These are phyloP conservation scores for Silurus meridionalis DNA, from an alignment of 2,113 vertebrate species.

Conservation along the genomic window DNA sequence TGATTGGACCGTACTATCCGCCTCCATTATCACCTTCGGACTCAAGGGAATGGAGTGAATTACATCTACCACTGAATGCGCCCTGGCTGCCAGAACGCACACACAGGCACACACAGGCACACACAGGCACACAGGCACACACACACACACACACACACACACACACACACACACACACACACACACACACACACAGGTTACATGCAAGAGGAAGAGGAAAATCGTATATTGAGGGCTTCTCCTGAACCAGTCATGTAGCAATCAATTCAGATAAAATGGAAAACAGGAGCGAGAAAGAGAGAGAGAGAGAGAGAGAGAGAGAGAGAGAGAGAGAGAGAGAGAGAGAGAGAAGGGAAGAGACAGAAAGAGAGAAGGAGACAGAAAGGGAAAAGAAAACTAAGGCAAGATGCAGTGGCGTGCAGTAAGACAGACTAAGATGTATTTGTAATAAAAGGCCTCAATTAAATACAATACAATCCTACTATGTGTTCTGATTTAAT, in stretches of 20 bases:
- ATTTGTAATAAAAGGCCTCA: background rate
- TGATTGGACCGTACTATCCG: constrained; percentile 50
- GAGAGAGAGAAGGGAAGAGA: background rate
- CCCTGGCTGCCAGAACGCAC: constrained; percentile 23
- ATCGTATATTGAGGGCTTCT: constrained; percentile 30
- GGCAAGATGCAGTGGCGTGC: background rate
- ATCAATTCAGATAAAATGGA: constrained; percentile 50
- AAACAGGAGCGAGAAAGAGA: background rate
- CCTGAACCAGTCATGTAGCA: constrained; percentile 44
- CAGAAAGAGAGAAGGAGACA: background rate
- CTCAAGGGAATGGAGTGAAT: constrained; percentile 50
- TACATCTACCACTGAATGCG: constrained; percentile 50
- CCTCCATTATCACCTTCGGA: constrained; percentile 54
- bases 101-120: background rate
- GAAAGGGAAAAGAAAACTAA: background rate
- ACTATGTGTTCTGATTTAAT: background rate
- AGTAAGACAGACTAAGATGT: background rate
- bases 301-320: no score
- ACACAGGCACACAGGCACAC: constrained; percentile 6
- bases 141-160: background rate
- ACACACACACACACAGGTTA: constrained; percentile 24
- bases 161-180: constrained; percentile 35
- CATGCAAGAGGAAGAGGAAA: constrained; percentile 34
- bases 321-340: background rate
- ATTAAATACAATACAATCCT: background rate